Evolutionary conservation across 2,888 invertebrate genomes (phyloP), one percentile per base, ranked within the genome.

Genomic region (Mayetiola destructor): DNA sequence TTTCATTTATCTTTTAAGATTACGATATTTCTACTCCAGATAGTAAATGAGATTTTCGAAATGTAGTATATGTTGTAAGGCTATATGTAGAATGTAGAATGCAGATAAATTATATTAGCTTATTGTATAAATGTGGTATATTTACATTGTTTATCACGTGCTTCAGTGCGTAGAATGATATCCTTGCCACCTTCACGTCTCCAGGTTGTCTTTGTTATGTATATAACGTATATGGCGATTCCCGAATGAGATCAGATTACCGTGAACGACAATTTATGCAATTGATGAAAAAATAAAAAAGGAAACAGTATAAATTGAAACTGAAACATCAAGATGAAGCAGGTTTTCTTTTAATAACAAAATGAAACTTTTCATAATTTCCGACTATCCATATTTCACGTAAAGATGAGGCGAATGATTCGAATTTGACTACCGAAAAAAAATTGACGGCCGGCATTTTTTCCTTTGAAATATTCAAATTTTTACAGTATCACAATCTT

Each of bases 171-270:
- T 61, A 89, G 76, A 60, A 86, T 78, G 61, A 91, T 87, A 64
- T 82, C 84, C 61, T 80, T 78, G 62, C 84, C 81, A 64, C 84
- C 83, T 68, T 91, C 89, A 56, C 90, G 76, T 59, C 82, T 77
- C 91, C 91, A 92, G 14, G 29, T 48, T 16, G 48, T 48, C 64
- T 80, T 74, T 20, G 73, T 72, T 21, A 48, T 35, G 48, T 48
- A n/a, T 27, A 48, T 27, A 27, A 27, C 29, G 48, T n/a, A n/a
- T 42, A 9, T 42, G 42, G 42, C 23, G 42, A 42, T 42, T 42
- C 23, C 42, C 42, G 23, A 48, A 48, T 48, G 48, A 48, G 27
- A 48, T 48, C 48, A 48, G 48, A 48, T 48, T 48, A 27, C 48
- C 48, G 48, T 48, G 48, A 27, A 23, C 42, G 29, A 48, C 48